These are phyloP conservation scores for Drosophila anceps DNA, from an alignment of 2,888 invertebrate species.

Conservation along the genomic window DNA sequence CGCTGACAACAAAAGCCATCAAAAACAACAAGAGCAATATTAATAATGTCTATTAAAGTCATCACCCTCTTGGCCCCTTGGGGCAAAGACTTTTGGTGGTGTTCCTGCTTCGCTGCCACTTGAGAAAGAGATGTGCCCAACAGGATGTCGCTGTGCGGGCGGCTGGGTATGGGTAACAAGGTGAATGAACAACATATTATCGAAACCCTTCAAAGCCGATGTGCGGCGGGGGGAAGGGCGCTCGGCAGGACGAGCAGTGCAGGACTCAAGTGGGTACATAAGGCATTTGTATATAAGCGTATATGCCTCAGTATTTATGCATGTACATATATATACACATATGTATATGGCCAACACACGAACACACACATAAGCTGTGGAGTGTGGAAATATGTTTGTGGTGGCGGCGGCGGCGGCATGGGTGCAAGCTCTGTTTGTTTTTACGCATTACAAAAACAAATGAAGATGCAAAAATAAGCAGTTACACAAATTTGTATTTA, in stretches of 20 bases:
- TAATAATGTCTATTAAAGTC: constrained; percentile 40
- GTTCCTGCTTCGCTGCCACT: constrained; percentile 33
- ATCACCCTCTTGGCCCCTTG: constrained; percentile 2
- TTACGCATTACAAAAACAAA: constrained; percentile 44
- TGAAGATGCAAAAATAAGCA: constrained; percentile 49
- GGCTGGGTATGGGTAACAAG: constrained; percentile 47
- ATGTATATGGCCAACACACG: not conserved
- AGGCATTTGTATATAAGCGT: constrained; percentile 24
- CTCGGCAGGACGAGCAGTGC: constrained; percentile 22
- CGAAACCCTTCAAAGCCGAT: constrained; percentile 59
- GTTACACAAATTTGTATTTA: not conserved
- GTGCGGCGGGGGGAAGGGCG: constrained; percentile 20
- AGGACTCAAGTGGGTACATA: constrained; percentile 41
- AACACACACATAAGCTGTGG: not conserved
- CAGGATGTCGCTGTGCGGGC: constrained; percentile 50
- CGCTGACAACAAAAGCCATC: constrained; percentile 1
- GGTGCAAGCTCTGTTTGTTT: constrained; percentile 6
- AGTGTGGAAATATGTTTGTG: not conserved
- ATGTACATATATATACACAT: constrained; percentile 6
- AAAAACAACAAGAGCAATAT: constrained; percentile 7
- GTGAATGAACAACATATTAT: constrained; percentile 78
- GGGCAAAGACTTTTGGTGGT: constrained; percentile 15
- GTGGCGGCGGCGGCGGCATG: too few relatives aligned
- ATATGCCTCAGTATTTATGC: constrained; percentile 5
- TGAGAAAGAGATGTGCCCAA: constrained; percentile 64